These are phyloP conservation scores for Tenthredo mesomela DNA, from an alignment of 2,888 invertebrate genomes.

Conservation along the genomic window DNA sequence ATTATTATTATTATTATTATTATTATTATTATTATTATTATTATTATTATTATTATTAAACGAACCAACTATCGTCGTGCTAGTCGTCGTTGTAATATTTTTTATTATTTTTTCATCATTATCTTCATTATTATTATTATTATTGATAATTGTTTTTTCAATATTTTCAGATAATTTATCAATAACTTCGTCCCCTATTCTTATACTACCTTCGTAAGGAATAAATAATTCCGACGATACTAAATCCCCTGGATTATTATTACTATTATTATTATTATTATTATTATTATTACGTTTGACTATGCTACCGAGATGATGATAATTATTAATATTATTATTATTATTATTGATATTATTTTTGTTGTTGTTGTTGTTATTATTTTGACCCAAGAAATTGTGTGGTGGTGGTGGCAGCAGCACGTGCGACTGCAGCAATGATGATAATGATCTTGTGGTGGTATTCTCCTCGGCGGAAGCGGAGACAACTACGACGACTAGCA, in stretches of 20 bases:
- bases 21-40: background rate
- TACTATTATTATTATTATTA: background rate
- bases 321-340: background rate
- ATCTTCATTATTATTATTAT: background rate
- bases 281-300: background rate
- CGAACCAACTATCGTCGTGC: background rate
- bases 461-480: conserved; percentile 22
- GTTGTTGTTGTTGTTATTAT: background rate
- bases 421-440: background rate
- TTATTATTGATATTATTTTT: background rate
- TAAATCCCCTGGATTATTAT: background rate
- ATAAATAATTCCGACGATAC: background rate
- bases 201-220: background rate
- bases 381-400: background rate
- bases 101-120: background rate
- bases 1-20: no score
- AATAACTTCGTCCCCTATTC: background rate
- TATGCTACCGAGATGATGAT: background rate
- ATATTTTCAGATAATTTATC: background rate
- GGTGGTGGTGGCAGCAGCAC: background rate
- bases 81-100: background rate
- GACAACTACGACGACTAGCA: conserved; percentile 37
- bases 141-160: background rate
- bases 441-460: conserved; percentile 1
- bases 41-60: background rate